Base-by-base conservation (phyloP, 2,888 invertebrate species). In the Drosophila paramelanica region DNA sequence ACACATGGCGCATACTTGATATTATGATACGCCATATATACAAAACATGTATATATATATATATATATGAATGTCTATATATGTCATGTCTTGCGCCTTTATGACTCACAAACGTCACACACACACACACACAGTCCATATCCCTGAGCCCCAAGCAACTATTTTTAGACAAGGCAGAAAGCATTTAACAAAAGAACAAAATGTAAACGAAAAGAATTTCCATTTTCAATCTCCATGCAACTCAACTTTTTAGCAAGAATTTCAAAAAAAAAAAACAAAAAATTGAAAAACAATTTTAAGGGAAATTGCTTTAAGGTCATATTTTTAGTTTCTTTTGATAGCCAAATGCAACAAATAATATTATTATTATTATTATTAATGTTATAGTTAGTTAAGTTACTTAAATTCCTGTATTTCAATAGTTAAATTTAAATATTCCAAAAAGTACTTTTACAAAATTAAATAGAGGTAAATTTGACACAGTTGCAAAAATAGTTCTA, bases 1-100 rank as follows among this genome's bases (percentile, higher is more conserved):
- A 59, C 85, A 87, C 85, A 88, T 81, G 82, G 72, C 79, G 83
- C 61, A 79, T 85, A 71, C 82, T 84, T 79, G 73, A 83, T 83
- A 74, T 73, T 62, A 31, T 64, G 58, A 58, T 72, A 77, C 56
- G 46, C 25, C 33, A 36, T 25, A 43, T 42, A 6, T n/a, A 43
- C 0, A 49, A 33, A 31, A 52, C 27, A 25, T 47, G 17, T 39
- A 14, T 10, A 38, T 36, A 52, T 36, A 38, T 36, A 52, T 36
- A 25, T 47, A 25, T 39, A 14, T 11, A 14, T n/a, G 14, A 38
- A 27, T 36, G 55, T 20, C 31, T 20, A 41, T 53, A 45, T 27
- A 42, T 75, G 67, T 72, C 67, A 77, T 67, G 64, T 77, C 73
- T 66, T 42, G 56, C 38, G 49, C 43, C 47, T 67, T 60, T 70